A percentile compares a stretch with the other conserved stretches of the same genome.
These are phyloP conservation scores for Pogonomyrmex californicus DNA, from an alignment of 1,140 invertebrate genomes.

Conservation along the genomic window DNA sequence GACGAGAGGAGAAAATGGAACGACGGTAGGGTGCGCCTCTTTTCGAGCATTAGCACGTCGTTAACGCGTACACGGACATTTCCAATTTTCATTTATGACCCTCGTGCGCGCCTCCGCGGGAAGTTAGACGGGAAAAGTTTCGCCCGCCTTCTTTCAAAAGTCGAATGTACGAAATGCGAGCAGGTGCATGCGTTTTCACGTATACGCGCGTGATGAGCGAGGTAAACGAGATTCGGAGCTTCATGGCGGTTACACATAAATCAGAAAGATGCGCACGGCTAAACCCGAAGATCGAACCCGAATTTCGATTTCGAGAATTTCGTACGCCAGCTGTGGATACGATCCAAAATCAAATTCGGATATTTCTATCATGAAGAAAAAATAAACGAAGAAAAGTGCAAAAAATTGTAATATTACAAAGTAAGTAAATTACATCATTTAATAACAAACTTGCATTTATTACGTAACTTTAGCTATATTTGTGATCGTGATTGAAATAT, in stretches of 20 bases:
- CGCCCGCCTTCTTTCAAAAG: constrained; percentile 3
- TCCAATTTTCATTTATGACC: constrained; percentile 66
- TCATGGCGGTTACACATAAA: background rate
- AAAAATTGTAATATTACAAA: background rate
- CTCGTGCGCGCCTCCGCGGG: background rate
- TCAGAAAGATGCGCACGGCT: background rate
- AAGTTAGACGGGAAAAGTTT: constrained; percentile 73
- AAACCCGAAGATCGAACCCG: background rate
- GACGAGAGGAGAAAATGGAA: constrained; percentile 49
- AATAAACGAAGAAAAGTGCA: background rate
- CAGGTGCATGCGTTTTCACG: background rate
- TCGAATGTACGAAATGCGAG: constrained; percentile 61
- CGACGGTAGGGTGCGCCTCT: background rate
- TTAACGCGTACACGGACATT: constrained; percentile 44
- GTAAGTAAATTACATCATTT: background rate
- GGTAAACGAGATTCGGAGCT: constrained; percentile 14
- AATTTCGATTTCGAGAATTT: constrained; percentile 24
- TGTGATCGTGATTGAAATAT: background rate
- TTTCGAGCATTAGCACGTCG: constrained; percentile 13
- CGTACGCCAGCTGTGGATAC: background rate
- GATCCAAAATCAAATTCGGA: background rate
- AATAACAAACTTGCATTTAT: background rate
- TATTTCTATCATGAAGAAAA: background rate
- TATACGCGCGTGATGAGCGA: constrained; percentile 33
- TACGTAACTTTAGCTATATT: background rate